Evolutionary conservation across 1,140 invertebrate species (phyloP), one percentile per base, ranked within the genome.

Genomic region (Drosophila carrolli): DNA sequence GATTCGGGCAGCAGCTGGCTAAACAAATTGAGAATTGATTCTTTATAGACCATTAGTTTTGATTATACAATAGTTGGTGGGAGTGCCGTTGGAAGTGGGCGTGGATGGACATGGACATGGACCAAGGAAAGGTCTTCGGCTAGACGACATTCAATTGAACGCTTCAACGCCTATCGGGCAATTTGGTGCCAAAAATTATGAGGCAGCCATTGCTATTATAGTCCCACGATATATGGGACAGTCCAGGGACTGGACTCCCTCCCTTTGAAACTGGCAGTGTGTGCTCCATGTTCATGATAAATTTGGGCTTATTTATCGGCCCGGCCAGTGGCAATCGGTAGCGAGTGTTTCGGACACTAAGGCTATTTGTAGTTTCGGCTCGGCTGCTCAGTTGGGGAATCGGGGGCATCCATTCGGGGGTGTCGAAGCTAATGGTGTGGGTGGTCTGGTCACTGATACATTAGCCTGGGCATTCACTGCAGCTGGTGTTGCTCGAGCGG

Each of bases 31-130:
- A 76, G 86, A 91, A 91, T 91, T 91, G 89, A 91, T 91, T 91
- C 89, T 91, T 91, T 91, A 91, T 91, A 91, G 89, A 90, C 89
- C 90, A 91, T 91, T 91, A 91, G 89, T 86, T 91, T 89, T 89
- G 85, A 91, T 81, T 82, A 91, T 91, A 84, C 83, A 88, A 88
- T 88, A 86, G 82, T 78, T 81, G 58, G 66, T 32, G 61, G 41
- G 35, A 13, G 9, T 8, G 61, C 43, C 8, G 7, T 19, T 35
- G 19, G 32, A 8, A 35, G 16, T 29, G 46, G 70, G 47, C 47
- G 44, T 47, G 44, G 44, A 47, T 47, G 46, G 46, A 13, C 19
- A 7, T 47, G 46, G 46, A 13, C 19, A 7, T 27, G 44, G 44
- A n/a, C 44, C 10, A 58, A 40, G 46, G 60, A 79, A 71, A 67